Evolutionary conservation across 2,888 invertebrate species (phyloP), one percentile per base, ranked within the genome.

Genomic region (Fabriciana adippe): DNA sequence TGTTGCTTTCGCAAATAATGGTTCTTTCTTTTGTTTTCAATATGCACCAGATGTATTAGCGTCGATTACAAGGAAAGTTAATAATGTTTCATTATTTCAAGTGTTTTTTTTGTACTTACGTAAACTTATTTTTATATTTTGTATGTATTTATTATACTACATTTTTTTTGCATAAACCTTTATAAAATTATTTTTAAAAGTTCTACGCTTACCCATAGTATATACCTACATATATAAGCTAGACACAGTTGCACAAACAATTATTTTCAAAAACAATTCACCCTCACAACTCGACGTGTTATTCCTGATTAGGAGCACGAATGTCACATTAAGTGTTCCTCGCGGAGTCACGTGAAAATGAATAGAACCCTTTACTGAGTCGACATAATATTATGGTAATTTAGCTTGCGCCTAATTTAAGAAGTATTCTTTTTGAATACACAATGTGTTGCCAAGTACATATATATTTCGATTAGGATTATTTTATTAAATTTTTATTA

Each of bases 191-290:
- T n/a, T 31, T 48, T n/a, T 11, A 48, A 31, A 26, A 26, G 0
- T 16, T 47, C 59, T 48, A 48, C 31, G 59, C 59, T 59, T 16
- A 59, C 59, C 59, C 47, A 6, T 26, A 59, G 8, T 5, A 26
- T 26, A 5, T 18, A 57, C n/a, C n/a, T n/a, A n/a, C n/a, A n/a
- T n/a, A n/a, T n/a, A 45, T 26, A 26, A 57, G 21, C 56, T 45
- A 57, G 45, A 3, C 26, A 50, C 50, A 60, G 31, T 14, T 61
- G 50, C 18, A 55, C 54, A 60, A 59, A 60, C 66, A 66, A 66
- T 66, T 66, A 66, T 60, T 51, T 61, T 66, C 41, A 31, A 55
- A 55, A 66, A 35, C 60, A 54, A 60, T 53, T 66, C 60, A 48
- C 60, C 60, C 60, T 21, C 35, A 50, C 56, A 51, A 67, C 67